phyloP scores from a whole-genome alignment of 2,113 vertebrate species.

The Tragulus kanchil region DNA sequence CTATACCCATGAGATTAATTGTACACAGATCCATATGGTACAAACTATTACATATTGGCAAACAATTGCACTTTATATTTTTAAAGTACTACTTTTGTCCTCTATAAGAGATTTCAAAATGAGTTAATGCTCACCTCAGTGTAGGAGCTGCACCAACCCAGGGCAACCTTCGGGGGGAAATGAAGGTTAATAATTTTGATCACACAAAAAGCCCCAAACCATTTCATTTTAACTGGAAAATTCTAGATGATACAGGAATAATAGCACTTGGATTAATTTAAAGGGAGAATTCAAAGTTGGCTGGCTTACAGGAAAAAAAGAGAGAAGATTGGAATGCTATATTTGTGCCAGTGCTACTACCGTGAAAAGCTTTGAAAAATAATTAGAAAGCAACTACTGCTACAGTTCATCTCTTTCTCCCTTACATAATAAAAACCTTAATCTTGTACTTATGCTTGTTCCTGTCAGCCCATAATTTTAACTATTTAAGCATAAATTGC shows the following conservation, averaged over 20 bases:
- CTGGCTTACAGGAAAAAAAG: slow-evolving; percentile 39
- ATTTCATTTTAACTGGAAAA: slow-evolving; percentile 63
- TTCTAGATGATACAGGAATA: slow-evolving; percentile 45
- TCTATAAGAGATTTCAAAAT: not conserved
- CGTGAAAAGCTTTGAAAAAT: slow-evolving; percentile 76
- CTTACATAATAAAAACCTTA: slow-evolving; percentile 75
- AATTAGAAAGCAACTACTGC: slow-evolving; percentile 67
- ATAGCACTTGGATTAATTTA: slow-evolving; percentile 69
- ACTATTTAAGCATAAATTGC: slow-evolving; percentile 78
- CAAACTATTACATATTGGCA: not conserved
- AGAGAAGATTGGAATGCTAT: slow-evolving; percentile 64
- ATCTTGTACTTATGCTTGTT: slow-evolving; percentile 12
- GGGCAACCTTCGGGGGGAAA: not conserved
- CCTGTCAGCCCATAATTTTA: slow-evolving; percentile 79
- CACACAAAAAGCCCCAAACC: not conserved
- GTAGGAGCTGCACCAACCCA: not conserved
- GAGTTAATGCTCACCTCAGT: not conserved
- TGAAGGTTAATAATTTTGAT: slow-evolving; percentile 57
- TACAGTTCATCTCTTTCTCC: slow-evolving; percentile 60
- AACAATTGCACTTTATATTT: not conserved
- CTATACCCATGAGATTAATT: not conserved
- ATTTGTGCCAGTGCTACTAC: slow-evolving; percentile 66
- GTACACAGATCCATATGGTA: not conserved
- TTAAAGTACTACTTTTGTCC: not conserved
- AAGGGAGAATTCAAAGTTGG: slow-evolving; percentile 70